phyloP scores from a whole-genome alignment of 2,113 vertebrate species.

The Scomber japonicus region DNA sequence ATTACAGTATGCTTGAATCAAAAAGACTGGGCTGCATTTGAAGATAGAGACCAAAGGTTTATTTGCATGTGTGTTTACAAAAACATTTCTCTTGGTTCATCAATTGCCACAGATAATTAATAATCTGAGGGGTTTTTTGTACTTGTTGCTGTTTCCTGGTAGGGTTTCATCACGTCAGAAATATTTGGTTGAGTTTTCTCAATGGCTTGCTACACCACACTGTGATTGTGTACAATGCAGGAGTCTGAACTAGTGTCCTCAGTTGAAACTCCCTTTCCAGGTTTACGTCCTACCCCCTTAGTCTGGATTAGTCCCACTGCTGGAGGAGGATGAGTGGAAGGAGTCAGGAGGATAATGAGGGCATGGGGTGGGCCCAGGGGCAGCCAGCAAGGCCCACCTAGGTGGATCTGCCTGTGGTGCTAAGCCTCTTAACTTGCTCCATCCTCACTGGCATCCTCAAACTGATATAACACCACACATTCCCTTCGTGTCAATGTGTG shows the following conservation, averaged over 20 bases:
- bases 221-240: conserved; percentile 32
- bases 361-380: conserved; percentile 64
- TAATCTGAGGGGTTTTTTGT: conserved; percentile 19
- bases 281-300: conserved; percentile 49
- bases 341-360: conserved; percentile 73
- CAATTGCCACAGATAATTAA: conserved; percentile 33
- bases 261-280: conserved; percentile 13
- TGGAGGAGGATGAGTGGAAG: conserved; percentile 64
- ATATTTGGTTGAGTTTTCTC: conserved; percentile 12
- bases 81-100: conserved; percentile 3
- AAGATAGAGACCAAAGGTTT: background rate
- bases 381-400: conserved; percentile 66
- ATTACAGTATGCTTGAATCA: conserved; percentile 8
- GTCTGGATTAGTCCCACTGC: conserved; percentile 71
- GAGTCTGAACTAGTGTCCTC: background rate
- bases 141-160: background rate
- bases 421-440: conserved; percentile 75
- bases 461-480: conserved; percentile 34
- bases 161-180: background rate
- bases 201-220: background rate
- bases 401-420: conserved; percentile 64
- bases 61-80: background rate
- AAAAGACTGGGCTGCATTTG: background rate
- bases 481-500: conserved; percentile 33
- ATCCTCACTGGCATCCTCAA: conserved; percentile 49